Base-by-base conservation (phyloP, 1,140 invertebrate genomes). In the Muscidifurax raptorellus region DNA sequence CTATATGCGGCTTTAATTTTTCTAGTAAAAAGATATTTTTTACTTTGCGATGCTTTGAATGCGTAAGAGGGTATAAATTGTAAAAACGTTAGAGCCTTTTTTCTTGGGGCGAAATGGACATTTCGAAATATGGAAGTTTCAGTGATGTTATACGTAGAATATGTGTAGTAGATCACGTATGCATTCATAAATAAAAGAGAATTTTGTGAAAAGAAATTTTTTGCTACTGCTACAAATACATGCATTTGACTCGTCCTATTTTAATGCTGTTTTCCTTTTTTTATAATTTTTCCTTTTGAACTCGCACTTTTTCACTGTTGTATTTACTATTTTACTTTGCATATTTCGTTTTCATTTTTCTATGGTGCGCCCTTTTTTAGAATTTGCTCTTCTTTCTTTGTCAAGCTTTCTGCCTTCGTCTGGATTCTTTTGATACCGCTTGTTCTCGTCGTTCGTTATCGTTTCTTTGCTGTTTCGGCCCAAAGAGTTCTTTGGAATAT, bases 381-480 rank as follows among this genome's bases (percentile, higher is more conserved):
- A 75, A 75, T 77, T 77, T 59, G 1, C 36, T 44, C 36, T 52
- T 44, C 36, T 52, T 47, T 75, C 22, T 77, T 77, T 30, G 9
- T 25, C n/a, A 44, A 18, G 47, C 22, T 77, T 77, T 52, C 27
- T 66, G 27, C 76, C 74, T 78, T 2, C 40, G 18, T 1, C 47
- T 32, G 9, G 15, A n/a, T 52, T 78, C 52, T 66, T 78, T 78
- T 78, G 76, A 78, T 52, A 18, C 64, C 47, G 18, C 64, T 22
- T 36, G 47, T 78, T 78, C n/a, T 67, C 22, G 25, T 44, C 69
- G n/a, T 47, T 78, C 76, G 10, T 78, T 78, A 36, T 78, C 15
- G 52, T 66, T 18, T 27, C 28, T 78, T 78, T 66, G 15, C 44
- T 3, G 7, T 0, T 2, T 32, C 5, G 32, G 10, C 52, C 12